These are phyloP conservation scores for Grus americana DNA, from an alignment of 2,113 vertebrate species.

Conservation along the genomic window DNA sequence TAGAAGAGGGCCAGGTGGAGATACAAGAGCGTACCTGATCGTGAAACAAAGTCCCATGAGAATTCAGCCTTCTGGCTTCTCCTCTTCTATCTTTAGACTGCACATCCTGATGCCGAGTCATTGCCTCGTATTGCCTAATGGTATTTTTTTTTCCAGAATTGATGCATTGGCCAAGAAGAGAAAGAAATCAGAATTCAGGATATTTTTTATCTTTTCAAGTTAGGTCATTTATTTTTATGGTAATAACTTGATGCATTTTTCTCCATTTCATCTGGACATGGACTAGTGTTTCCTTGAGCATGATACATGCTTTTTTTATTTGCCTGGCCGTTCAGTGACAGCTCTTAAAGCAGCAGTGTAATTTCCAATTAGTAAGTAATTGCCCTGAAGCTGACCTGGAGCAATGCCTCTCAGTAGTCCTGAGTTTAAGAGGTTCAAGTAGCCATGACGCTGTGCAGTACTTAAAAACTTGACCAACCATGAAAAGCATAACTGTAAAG, in stretches of 20 bases:
- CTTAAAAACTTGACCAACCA: background rate
- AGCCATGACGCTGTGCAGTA: background rate
- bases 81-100: background rate
- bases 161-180: background rate
- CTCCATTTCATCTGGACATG: background rate
- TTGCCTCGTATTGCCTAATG: background rate
- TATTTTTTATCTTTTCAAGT: background rate
- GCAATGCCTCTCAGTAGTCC: background rate
- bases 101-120: background rate
- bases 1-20: background rate
- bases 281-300: background rate
- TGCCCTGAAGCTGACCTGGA: background rate
- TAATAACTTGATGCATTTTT: background rate
- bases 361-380: background rate
- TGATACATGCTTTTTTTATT: background rate
- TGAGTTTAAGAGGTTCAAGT: background rate
- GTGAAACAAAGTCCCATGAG: background rate
- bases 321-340: background rate
- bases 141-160: background rate
- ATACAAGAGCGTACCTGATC: background rate
- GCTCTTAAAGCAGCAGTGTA: background rate
- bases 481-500: background rate
- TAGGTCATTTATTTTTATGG: background rate
- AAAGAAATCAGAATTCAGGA: background rate
- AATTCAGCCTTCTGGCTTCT: background rate